Evolutionary conservation across 2,888 invertebrate genomes (phyloP).

Genomic region (Lochmaea crataegi): DNA sequence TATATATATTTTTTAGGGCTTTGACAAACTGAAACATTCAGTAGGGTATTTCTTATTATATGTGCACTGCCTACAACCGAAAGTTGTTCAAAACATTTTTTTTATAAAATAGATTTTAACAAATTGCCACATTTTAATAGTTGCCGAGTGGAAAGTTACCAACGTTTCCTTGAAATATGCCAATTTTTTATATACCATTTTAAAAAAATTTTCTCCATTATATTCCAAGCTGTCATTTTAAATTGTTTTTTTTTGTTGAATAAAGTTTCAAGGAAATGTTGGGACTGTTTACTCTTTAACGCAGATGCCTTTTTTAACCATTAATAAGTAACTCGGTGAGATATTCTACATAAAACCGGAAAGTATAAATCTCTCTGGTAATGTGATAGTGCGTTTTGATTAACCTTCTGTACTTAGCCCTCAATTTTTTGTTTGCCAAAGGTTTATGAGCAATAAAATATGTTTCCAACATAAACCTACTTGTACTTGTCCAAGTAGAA

Average conservation of each 20-base stretch:
- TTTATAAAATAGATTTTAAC: slow-evolving; percentile 3
- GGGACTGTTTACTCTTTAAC: not conserved
- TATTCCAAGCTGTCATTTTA: too few relatives aligned
- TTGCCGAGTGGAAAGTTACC: not conserved
- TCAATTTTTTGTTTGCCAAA: not conserved
- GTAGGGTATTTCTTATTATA: slow-evolving; percentile 38
- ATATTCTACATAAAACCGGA: not conserved
- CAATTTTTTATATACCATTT: too few relatives aligned
- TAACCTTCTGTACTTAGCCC: not conserved
- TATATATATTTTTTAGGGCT: not conserved
- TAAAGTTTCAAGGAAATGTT: not conserved
- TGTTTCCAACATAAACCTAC: not conserved
- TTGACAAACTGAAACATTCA: not conserved
- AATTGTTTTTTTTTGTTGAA: not conserved
- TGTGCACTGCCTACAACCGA: slow-evolving; percentile 47
- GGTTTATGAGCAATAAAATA: not conserved
- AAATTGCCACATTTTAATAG: not conserved
- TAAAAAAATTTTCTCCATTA: too few relatives aligned
- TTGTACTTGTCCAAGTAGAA: not conserved
- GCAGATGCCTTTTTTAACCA: not conserved
- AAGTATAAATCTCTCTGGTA: too few relatives aligned
- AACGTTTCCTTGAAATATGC: not conserved
- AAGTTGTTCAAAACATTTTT: slow-evolving; percentile 46
- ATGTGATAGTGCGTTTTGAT: too few relatives aligned
- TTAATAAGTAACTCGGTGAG: not conserved